Evolutionary conservation across 2,888 invertebrate species (phyloP), one percentile per base, ranked within the genome.

Genomic region (Bruchidius siliquastri): DNA sequence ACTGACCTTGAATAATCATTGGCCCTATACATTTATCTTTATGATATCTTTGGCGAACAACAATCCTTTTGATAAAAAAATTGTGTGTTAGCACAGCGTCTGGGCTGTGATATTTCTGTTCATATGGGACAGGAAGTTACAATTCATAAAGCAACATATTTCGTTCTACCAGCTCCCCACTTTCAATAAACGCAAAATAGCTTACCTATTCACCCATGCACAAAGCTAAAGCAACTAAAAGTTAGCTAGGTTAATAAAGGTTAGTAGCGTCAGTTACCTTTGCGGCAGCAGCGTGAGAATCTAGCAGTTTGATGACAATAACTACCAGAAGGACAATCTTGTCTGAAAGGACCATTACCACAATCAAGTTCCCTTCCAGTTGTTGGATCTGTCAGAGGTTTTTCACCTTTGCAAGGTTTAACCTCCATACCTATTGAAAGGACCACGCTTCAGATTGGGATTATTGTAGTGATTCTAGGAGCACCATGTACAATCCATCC

Each of bases 231-330:
- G 49, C 49, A 8, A 49, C 49, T 49, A 13, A 49, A 49, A 18
- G 30, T 49, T 49, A 49, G 49, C 13, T 13, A 49, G 49, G 18
- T 49, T 49, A 49, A n/a, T n/a, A n/a, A 49, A 49, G 0, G 49
- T 49, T 49, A 49, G 6, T 49, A 49, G 49, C 49, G 49, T 49
- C 13, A 68, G 68, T 76, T 80, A 94, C 95, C 93, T 91, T 96
- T 94, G 80, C 90, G 91, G 84, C 96, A 96, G 85, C 96, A 96
- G 82, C 94, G 91, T 77, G 95, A 93, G 82, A 95, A 94, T 79
- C 92, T 90, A 71, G 92, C 88, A 0, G 94, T 94, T 83, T 94
- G 93, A 87, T 96, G 96, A 86, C 96, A 96, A 87, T 96, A 96
- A 84, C 92, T 93, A 80, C 93, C 93, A 70, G 92, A 91, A 20